Conservation (phyloP, 2,888 invertebrate species). For the Mythimna vitellina region DNA sequence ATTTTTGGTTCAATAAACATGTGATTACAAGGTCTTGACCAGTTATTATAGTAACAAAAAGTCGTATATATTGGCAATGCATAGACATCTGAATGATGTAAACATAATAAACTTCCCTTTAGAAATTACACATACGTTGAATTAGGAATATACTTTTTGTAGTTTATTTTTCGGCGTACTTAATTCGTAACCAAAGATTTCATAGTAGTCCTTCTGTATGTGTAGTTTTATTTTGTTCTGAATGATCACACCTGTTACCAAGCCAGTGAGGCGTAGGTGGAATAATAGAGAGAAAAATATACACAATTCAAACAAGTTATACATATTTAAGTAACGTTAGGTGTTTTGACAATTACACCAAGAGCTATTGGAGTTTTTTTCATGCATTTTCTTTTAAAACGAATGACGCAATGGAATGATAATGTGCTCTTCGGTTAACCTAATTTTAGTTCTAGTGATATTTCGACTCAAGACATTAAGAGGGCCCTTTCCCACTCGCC, state of each 20-base stretch:
- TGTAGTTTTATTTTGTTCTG: conserved; percentile 10
- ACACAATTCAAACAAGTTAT: conserved; percentile 61
- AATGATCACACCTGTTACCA: conserved; percentile 65
- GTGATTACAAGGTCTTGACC: too few species aligned
- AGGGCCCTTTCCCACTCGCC: too few species aligned
- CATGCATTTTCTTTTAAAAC: conserved; percentile 36
- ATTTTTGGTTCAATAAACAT: too few species aligned
- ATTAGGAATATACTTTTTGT: background rate
- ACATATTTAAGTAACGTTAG: conserved; percentile 51
- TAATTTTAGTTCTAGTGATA: background rate
- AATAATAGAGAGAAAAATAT: conserved; percentile 60
- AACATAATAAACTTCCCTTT: too few species aligned
- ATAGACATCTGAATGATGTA: too few species aligned
- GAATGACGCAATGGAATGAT: conserved; percentile 1
- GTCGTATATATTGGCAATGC: too few species aligned
- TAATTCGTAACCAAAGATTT: background rate
- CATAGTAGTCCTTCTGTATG: conserved; percentile 25
- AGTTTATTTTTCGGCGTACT: background rate
- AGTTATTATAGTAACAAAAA: too few species aligned
- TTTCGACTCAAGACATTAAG: background rate
- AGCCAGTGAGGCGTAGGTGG: conserved; percentile 58
- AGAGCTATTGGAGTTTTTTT: conserved; percentile 15
- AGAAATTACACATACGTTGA: background rate
- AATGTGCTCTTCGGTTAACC: background rate
- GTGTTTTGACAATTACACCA: conserved; percentile 51